These are phyloP conservation scores for Spilarctia lutea DNA, from an alignment of 2,888 invertebrate species.

Conservation along the genomic window DNA sequence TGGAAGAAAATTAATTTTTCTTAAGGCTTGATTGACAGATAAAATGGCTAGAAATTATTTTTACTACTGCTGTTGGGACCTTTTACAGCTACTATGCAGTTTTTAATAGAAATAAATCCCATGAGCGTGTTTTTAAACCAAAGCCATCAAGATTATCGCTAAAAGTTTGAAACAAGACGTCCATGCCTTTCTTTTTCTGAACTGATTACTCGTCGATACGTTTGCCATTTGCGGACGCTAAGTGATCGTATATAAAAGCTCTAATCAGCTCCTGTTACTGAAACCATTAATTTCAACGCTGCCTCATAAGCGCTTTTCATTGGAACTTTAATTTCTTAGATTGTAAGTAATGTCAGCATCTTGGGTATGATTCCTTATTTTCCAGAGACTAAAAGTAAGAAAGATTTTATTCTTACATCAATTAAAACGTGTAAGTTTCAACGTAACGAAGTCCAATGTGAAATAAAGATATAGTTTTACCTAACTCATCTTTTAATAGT, in stretches of 20 bases:
- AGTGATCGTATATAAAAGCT: slow-evolving; percentile 33
- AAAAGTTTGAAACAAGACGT: neutral
- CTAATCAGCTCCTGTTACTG: slow-evolving; percentile 43
- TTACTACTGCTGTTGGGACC: neutral
- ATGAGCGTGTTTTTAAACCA: neutral
- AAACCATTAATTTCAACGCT: slow-evolving; percentile 36
- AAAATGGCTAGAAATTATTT: neutral
- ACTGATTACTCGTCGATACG: slow-evolving; percentile 35
- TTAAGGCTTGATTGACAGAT: neutral
- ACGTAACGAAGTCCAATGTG: neutral
- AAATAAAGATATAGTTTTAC: too few relatives aligned
- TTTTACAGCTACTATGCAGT: neutral
- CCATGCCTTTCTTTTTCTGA: slow-evolving; percentile 22
- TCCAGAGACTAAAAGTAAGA: neutral
- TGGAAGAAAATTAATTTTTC: neutral
- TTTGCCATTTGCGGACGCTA: neutral
- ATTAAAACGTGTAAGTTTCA: too few relatives aligned
- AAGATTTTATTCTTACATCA: neutral
- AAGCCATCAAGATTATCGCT: neutral
- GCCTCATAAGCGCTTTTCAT: slow-evolving; percentile 33
- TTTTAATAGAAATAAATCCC: neutral
- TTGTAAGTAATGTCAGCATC: neutral
- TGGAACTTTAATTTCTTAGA: slow-evolving; percentile 32
- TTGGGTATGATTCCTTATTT: neutral
- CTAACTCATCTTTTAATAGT: too few relatives aligned